Base-by-base conservation (phyloP, 2,888 invertebrate species). In the Ethmia dodecea region DNA sequence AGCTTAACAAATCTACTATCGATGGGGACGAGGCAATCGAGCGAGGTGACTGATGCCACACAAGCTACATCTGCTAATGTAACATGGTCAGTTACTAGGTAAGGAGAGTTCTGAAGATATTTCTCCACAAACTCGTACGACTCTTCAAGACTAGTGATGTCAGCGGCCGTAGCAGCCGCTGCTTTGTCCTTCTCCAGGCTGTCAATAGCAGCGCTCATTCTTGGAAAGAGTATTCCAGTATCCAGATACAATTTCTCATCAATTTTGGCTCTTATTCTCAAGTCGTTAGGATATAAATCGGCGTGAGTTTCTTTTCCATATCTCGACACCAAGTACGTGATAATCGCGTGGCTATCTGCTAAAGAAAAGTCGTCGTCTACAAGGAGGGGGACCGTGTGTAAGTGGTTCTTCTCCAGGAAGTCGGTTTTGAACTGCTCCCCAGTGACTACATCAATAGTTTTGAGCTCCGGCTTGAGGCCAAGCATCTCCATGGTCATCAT, bases 311-410 rank as follows among this genome's bases (percentile, higher is more conserved):
- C 60, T 1, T 51, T 60, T 16, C 70, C 71, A 24, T 66, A 72
- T 34, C 69, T 72, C 0, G 66, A 60, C 0, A 62, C 55, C 8
- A 72, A 37, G 34, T 72, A 72, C 0, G 60, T 63, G 0, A 62
- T 50, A 9, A 72, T 72, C 0, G 70, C 62, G 18, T 69, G 69
- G 25, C 69, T 70, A 15, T 69, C 70, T 5, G 59, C 43, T 0
- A 72, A 36, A 0, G 48, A 14, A 16, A 63, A 67, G 13, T 64
- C 60, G n/a, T 53, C 61, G 10, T 71, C 70, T 63, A 68, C 68
- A 3, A 72, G 35, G 5, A 69, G 16, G 0, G 70, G 71, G 0
- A 71, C 31, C 0, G 57, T 45, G 13, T 68, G 67, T 5, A 57
- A 32, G 0, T 68, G 70, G 26, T 71, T 72, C 31, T 69, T 70